Evolutionary conservation across 2,113 vertebrate genomes (phyloP).

Genomic region (Poeciliopsis retropinna): DNA sequence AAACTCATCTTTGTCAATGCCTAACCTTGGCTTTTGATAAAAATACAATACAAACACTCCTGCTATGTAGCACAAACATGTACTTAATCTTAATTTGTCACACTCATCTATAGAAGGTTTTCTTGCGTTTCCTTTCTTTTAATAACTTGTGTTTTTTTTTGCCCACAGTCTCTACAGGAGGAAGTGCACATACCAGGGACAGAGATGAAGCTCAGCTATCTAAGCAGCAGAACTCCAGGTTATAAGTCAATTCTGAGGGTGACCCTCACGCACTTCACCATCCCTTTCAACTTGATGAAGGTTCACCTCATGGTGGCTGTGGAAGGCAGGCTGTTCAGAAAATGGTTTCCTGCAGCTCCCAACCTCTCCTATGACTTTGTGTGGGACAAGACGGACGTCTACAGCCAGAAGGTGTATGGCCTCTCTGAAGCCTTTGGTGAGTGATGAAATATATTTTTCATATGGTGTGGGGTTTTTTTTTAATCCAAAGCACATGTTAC

Average conservation of each 20-base stretch:
- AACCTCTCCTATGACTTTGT: conserved; percentile 93
- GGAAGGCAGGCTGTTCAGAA: conserved; percentile 94
- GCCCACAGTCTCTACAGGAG: conserved; percentile 89
- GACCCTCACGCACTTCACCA: conserved; percentile 89
- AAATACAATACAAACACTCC: neutral
- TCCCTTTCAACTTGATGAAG: conserved; percentile 99
- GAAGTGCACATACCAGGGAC: conserved; percentile 89
- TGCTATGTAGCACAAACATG: neutral
- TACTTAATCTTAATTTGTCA: conserved; percentile 14
- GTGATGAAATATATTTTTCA: conserved; percentile 29
- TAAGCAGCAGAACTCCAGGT: conserved; percentile 94
- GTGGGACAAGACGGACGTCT: conserved; percentile 98
- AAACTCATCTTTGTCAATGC: neutral
- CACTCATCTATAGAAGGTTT: neutral
- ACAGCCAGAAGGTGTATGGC: conserved; percentile 97
- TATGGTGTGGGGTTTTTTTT: neutral
- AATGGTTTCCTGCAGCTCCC: conserved; percentile 94
- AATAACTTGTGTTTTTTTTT: conserved; percentile 28
- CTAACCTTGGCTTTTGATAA: neutral
- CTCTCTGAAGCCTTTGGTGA: conserved; percentile 94
- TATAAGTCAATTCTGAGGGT: conserved; percentile 95
- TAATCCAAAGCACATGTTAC: neutral
- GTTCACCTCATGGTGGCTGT: conserved; percentile 98
- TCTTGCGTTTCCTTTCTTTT: conserved; percentile 1
- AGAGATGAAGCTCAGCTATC: conserved; percentile 89